Evolutionary conservation across 2,113 vertebrate species (phyloP).

Genomic region (Notarius quadriscutis): DNA sequence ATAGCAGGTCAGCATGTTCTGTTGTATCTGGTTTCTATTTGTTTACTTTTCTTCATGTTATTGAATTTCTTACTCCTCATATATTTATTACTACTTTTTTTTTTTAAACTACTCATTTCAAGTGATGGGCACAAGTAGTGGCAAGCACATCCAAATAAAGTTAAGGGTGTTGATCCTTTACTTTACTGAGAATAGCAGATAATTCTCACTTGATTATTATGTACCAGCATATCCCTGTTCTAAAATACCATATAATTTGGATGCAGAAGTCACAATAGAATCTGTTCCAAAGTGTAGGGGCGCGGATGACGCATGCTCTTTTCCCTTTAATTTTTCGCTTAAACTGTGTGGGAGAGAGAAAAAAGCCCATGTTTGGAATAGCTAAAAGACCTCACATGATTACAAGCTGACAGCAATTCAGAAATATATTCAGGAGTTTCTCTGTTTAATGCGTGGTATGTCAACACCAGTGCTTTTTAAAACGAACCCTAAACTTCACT

Average conservation of each 20-base stretch:
- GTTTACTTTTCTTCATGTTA: background rate
- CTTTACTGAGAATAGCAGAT: background rate
- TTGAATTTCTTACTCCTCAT: background rate
- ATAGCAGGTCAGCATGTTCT: background rate
- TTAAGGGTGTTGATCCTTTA: background rate
- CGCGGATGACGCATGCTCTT: background rate
- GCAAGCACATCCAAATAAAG: background rate
- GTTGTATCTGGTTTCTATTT: background rate
- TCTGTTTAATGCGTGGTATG: background rate
- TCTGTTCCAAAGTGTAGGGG: background rate
- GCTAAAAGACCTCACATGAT: background rate
- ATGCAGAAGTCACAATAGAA: background rate
- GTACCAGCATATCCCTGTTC: background rate
- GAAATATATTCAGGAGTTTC: background rate
- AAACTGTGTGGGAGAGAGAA: background rate
- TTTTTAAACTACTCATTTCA: background rate
- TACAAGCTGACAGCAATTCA: background rate
- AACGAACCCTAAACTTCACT: background rate
- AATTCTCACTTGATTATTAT: background rate
- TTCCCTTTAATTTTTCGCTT: background rate
- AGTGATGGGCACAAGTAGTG: background rate
- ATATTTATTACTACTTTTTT: background rate
- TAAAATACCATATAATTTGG: no score
- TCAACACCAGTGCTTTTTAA: background rate
- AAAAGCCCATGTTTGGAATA: background rate